Evolutionary conservation across 2,888 invertebrate genomes (phyloP), one percentile per base, ranked within the genome.

Genomic region (Eurytoma californica): DNA sequence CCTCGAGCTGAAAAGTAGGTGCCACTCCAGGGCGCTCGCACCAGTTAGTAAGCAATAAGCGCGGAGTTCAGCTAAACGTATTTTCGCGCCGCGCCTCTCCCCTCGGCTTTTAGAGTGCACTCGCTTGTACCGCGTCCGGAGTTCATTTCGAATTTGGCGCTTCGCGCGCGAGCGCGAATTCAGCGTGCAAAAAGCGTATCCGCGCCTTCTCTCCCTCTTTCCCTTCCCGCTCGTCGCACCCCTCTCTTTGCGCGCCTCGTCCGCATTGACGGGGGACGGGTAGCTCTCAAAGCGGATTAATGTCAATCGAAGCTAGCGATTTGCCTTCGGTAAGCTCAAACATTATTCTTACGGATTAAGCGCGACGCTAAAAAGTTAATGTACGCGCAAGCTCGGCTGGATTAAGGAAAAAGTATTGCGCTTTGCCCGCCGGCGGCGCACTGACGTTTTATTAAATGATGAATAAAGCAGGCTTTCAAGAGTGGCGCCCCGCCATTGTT

Each of bases 341-440:
- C 61, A 72, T 72, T 72, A 53, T 53, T 72, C 72, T 72, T 61
- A 30, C 51, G 30, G 53, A 72, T 72, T 72, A 61, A 72, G 61
- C 18, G 3, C 24, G 70, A 16, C 30, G 24, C 47, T 60, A 60
- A 70, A 69, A 69, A 69, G 57, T 69, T 70, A 60, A 70, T 49
- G 70, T 39, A 49, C 16, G 12, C 47, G 14, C 53, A 53, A 28
- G 39, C 39, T 39, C 39, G 7, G 39, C 9, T 9, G 39, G 39
- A n/a, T 58, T 60, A n/a, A 13, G 24, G 49, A 58, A 2, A 39
- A 14, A 20, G 24, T 70, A 24, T 24, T 39, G 39, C 16, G 57
- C 20, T 18, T 5, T 1, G 3, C 24, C 5, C n/a, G 1, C n/a
- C 14, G n/a, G 5, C 14, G 4, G n/a, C 14, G 53, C 14, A n/a